phyloP scores from a whole-genome alignment of 2,888 invertebrate species.

The Alloscopus bannaensis region DNA sequence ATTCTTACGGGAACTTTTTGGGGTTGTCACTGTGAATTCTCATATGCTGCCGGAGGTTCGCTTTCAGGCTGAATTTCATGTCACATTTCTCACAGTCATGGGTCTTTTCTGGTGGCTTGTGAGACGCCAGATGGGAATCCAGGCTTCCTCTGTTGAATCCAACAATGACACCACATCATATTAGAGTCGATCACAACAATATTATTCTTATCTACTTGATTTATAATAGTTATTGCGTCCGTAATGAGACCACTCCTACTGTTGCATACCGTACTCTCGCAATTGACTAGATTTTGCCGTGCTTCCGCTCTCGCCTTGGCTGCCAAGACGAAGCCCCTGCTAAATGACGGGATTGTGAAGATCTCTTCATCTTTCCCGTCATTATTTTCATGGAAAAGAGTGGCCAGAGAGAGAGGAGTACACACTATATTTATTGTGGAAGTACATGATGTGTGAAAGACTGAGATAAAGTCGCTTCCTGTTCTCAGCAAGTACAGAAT shows the following conservation, averaged over 20 bases:
- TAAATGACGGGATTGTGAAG: too few relatives aligned
- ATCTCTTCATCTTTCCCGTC: slow-evolving; percentile 13
- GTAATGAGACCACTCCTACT: too few relatives aligned
- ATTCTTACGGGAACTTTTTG: slow-evolving; percentile 71
- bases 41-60: slow-evolving; percentile 70
- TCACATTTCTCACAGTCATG: slow-evolving; percentile 72
- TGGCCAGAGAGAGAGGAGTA: too few relatives aligned
- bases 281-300: too few relatives aligned
- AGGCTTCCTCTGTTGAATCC: slow-evolving; percentile 70
- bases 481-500: too few relatives aligned
- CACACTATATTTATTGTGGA: too few relatives aligned
- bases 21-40: slow-evolving; percentile 69
- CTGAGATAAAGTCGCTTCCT: slow-evolving; percentile 23
- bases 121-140: slow-evolving; percentile 71
- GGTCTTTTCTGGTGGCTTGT: slow-evolving; percentile 68
- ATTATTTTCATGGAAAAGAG: slow-evolving; percentile 16
- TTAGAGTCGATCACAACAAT: too few relatives aligned
- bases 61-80: slow-evolving; percentile 70
- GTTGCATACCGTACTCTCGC: too few relatives aligned
- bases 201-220: too few relatives aligned
- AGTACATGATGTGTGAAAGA: slow-evolving; percentile 23
- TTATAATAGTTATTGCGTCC: too few relatives aligned
- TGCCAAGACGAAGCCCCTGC: too few relatives aligned
- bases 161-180: slow-evolving; percentile 32
- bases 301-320: too few relatives aligned